phyloP scores from a whole-genome alignment of 2,797 vertebrate genomes.

The Epinephelus awoara region DNA sequence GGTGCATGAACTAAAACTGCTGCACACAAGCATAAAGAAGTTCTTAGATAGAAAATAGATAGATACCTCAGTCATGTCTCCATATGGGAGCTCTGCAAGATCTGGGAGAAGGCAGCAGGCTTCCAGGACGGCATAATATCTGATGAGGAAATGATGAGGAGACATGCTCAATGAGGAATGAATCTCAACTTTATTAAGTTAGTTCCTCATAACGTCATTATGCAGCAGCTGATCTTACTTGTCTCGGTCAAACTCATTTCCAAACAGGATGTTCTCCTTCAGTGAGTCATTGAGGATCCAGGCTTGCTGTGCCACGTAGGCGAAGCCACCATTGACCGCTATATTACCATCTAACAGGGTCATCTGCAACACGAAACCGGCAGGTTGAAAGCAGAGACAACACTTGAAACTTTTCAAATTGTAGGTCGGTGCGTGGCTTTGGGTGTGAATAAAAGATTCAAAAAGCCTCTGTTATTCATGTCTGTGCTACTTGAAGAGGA shows the following conservation, averaged over 20 bases:
- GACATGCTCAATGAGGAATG: background rate
- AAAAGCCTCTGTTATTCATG: constrained; percentile 5
- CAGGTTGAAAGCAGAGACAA: constrained; percentile 8
- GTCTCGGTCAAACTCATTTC: constrained; percentile 80
- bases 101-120: constrained; percentile 88
- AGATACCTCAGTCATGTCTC: constrained; percentile 90
- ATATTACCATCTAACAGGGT: constrained; percentile 87
- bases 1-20: background rate
- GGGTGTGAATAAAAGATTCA: constrained; percentile 5
- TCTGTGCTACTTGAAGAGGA: constrained; percentile 3
- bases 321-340: constrained; percentile 83
- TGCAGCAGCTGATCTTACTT: constrained; percentile 76
- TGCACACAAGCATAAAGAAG: background rate
- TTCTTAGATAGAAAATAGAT: background rate
- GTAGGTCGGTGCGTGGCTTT: background rate
- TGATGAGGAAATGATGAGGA: constrained; percentile 54
- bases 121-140: constrained; percentile 85
- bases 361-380: constrained; percentile 81
- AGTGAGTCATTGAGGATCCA: constrained; percentile 91
- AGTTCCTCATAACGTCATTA: background rate
- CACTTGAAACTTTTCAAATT: constrained; percentile 10
- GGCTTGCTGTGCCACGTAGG: constrained; percentile 89
- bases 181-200: background rate
- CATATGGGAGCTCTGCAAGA: constrained; percentile 84
- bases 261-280: constrained; percentile 90